Percentiles rank a stretch among this genome's conserved stretches.
Conservation (phyloP, 2,797 vertebrate species). For the Coccyzus lansbergi region DNA sequence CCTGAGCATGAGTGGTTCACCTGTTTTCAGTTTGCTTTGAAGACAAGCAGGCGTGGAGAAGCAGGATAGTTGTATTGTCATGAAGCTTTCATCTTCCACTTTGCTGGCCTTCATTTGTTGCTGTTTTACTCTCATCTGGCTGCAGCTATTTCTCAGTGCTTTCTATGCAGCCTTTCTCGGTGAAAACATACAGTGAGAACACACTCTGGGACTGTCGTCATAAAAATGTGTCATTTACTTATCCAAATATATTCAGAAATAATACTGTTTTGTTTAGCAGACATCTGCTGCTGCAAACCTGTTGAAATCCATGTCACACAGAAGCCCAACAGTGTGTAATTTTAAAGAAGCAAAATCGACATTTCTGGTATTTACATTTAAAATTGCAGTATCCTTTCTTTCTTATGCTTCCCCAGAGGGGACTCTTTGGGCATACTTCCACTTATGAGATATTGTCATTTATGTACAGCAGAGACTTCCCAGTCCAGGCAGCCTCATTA, state of each 20-base stretch:
- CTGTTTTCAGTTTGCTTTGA: constrained; percentile 28
- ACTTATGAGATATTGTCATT: neutral
- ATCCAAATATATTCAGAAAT: neutral
- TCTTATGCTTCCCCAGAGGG: neutral
- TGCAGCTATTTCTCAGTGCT: neutral
- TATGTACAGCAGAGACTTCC: neutral
- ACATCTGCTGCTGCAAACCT: neutral
- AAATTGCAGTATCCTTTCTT: neutral
- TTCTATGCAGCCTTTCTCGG: neutral
- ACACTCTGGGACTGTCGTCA: neutral
- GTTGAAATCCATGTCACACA: neutral
- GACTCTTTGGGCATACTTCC: neutral
- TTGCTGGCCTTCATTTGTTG: neutral
- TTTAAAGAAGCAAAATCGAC: neutral
- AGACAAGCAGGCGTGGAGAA: neutral
- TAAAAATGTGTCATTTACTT: constrained; percentile 21
- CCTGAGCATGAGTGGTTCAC: neutral
- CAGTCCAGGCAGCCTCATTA: neutral
- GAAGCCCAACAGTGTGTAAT: neutral
- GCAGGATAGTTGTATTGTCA: neutral
- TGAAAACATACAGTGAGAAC: neutral
- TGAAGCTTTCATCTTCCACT: constrained; percentile 47
- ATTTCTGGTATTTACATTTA: neutral
- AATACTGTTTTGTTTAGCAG: neutral
- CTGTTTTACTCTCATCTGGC: constrained; percentile 11